Percentiles rank a stretch among this genome's conserved stretches.
Conservation (phyloP, 2,888 invertebrate species). For the Ophion costatus region DNA sequence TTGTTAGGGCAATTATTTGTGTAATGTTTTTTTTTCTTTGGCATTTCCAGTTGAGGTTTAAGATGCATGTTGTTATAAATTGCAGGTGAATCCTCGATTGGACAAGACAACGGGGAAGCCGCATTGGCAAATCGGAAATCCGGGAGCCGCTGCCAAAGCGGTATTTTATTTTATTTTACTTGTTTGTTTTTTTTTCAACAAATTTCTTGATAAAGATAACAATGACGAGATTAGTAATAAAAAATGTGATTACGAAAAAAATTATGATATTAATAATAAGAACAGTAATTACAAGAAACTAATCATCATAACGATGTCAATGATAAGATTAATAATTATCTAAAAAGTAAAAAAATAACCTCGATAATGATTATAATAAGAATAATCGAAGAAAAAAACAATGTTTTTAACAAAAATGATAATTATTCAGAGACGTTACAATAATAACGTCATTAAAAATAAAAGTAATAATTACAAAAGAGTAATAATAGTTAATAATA, state of each 20-base stretch:
- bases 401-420: not conserved
- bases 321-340: too few relatives aligned
- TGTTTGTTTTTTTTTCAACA: not conserved
- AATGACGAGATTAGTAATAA: too few relatives aligned
- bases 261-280: too few relatives aligned
- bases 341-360: too few relatives aligned
- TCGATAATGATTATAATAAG: too few relatives aligned
- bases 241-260: too few relatives aligned
- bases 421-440: not conserved
- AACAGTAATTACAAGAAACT: too few relatives aligned
- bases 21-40: too few relatives aligned
- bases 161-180: not conserved
- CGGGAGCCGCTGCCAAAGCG: not conserved
- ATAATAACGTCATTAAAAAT: too few relatives aligned
- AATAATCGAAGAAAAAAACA: too few relatives aligned
- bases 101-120: slow-evolving; percentile 1
- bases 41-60: not conserved
- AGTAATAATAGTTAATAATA: too few relatives aligned
- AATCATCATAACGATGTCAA: too few relatives aligned
- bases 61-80: not conserved
- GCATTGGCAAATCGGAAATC: not conserved
- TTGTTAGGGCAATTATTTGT: not conserved
- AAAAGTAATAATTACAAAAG: not conserved
- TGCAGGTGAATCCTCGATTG: slow-evolving; percentile 7
- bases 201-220: not conserved